Evolutionary conservation across 1,140 invertebrate genomes (phyloP), one percentile per base, ranked within the genome.

Genomic region (Phymastichus coffea): DNA sequence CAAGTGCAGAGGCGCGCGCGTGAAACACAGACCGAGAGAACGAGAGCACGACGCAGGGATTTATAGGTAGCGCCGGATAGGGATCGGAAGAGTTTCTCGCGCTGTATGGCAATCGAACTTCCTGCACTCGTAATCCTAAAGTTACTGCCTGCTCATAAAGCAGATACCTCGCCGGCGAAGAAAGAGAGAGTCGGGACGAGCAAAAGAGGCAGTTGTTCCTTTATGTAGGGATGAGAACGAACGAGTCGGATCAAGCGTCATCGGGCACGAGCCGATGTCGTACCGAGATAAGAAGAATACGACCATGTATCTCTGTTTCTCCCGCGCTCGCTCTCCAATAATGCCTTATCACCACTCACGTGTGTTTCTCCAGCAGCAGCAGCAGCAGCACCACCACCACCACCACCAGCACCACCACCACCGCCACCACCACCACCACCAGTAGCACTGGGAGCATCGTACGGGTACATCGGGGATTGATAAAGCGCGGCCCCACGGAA

Each of bases 111-210:
- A 51, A 55, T 59, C 51, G 43, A 61, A 64, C 53, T 60, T 60
- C 30, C 26, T 23, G 19, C 25, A 57, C 53, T 61, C 57, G 47
- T 64, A 64, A 64, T 59, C 59, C 54, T 44, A 25, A 63, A 63
- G 49, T 63, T 59, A 55, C 51, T 55, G 49, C 37, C 54, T 58
- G 2, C 56, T 63, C 61, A 52, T 63, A 63, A 59, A 63, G 61
- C 44, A 53, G 15, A 2, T 44, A 23, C n/a, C 14, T n/a, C n/a
- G n/a, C n/a, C 52, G 17, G 38, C n/a, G 10, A 60, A 38, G 25
- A n/a, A 30, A 48, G n/a, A 30, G 12, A 30, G 26, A 48, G 40
- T 12, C 25, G 14, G 43, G 20, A 23, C 17, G 30, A 49, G 47
- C 26, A 46, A 43, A 4, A 37, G 41, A 4, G 22, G 20, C n/a